Evolutionary conservation across 2,113 vertebrate species (phyloP), one percentile per base, ranked within the genome.

Genomic region (Hemiscyllium ocellatum): DNA sequence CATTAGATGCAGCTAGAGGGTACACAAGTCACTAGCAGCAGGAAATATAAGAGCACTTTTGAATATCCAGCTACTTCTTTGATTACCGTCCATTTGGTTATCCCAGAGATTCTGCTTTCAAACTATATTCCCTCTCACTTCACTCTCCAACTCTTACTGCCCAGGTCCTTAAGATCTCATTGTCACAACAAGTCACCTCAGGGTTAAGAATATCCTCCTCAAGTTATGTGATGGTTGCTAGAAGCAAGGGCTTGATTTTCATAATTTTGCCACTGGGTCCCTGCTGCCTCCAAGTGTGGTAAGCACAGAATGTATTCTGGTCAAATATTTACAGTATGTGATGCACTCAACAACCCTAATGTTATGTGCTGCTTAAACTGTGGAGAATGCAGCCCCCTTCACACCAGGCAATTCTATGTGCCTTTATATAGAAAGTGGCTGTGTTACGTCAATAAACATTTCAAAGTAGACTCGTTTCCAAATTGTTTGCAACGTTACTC

Each of bases 21-120:
- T 68, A 50, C 6, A 95, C 22, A 89, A 42, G 37, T 42, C 37
- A 47, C 80, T 83, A 90, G 50, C 86, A 95, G 93, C 68, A 95
- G 69, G 69, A 95, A 95, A 76, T 13, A 72, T 95, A 95, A 95
- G 94, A 95, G 94, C 94, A 95, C 94, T 95, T 93, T 72, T 70
- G 94, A 95, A 47, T 72, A 70, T 72, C 93, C 3, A 94, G 56
- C 66, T 72, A 95, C 50, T 95, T 95, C 69, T 65, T 65, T 42
- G 20, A 47, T 70, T 94, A 2, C n/a, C n/a, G 61, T 66, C 42
- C 37, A 26, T 29, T 42, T 61, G 56, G 15, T 47, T 70, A 95
- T 52, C 68, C 94, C 42, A 29, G 68, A 50, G 42, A 47, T 95
- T 70, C 69, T 70, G 42, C 42, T 72, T 52, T 76, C 42, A 72